Base-by-base conservation (phyloP, 2,888 invertebrate genomes). In the Biston betularia region DNA sequence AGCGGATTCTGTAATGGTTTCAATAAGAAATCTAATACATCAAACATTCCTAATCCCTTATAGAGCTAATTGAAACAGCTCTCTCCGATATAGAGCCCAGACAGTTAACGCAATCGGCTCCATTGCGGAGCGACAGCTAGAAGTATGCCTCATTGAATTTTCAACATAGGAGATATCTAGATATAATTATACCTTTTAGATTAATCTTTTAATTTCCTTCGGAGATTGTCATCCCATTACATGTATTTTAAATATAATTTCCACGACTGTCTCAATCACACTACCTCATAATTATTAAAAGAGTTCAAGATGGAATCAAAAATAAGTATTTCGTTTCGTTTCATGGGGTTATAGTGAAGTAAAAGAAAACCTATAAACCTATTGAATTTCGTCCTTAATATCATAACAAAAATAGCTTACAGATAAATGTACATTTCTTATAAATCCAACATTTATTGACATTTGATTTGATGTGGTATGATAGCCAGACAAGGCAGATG, bases 61-160 rank as follows among this genome's bases (percentile, higher is more conserved):
- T 59, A 59, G 24, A 56, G 54, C 38, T 63, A 67, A 68, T 63
- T 63, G 59, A 68, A 60, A 42, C 68, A 55, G 63, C 65, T 70
- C 56, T 70, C 65, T 63, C 60, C 60, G 63, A 61, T 57, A 70
- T 61, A 66, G 44, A 46, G 48, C 24, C 67, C 62, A 76, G 71
- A 55, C 53, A 49, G 72, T 57, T 69, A 73, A 71, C 78, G 82
- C 81, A 83, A 81, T 81, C 74, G 78, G 70, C 77, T 70, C 71
- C 73, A 79, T 84, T 85, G 79, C 79, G 69, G 65, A 68, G 66
- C 75, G 72, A 69, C 73, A 83, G 86, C 88, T 81, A 84, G 81
- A 85, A 85, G 80, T 82, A 80, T 85, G 81, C 84, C 78, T 81
- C 81, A 89, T 89, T 85, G 84, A 88, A 79, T 80, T 87, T 87